Evolutionary conservation across 2,113 vertebrate species (phyloP), one percentile per base, ranked within the genome.

Genomic region (Tetrao urogallus): DNA sequence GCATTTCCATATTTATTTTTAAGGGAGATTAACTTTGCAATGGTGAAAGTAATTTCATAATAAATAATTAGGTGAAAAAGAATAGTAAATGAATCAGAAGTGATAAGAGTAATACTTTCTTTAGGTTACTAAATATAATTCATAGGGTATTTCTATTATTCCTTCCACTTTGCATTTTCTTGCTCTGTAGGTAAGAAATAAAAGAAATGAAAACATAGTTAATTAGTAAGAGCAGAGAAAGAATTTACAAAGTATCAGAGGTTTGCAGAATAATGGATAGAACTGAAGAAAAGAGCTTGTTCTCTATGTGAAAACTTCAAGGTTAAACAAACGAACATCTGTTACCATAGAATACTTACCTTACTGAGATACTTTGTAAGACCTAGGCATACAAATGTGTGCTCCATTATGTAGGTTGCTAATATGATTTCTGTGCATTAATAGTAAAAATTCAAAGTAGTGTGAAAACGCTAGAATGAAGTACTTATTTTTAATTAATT

Each of bases 1-100:
- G 20, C 50, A 93, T 95, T 95, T 95, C 72, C 34, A 8, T 86
- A 83, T 78, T 92, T 93, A 92, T 96, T 96, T 92, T 96, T 79
- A 91, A 93, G 65, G 75, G 54, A 77, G 11, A 91, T 92, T 86
- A 84, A 67, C 85, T 94, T 88, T 95, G 84, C 38, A 89, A 25
- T 92, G n/a, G 60, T 58, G 45, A 6, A 66, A 43, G 82, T 63
- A 52, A 85, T 86, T 90, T 78, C 78, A 5, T 61, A 67, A 56
- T n/a, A 34, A 20, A 28, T 22, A 45, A 27, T 45, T 71, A 11
- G 8, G n/a, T 87, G n/a, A 64, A 83, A 83, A 89, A 60, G 22
- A 75, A 7, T 40, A 63, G n/a, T 64, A n/a, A 60, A 32, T 3
- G 2, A n/a, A 77, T 58, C 18, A 34, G 3, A 65, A 56, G 16